Conservation (phyloP, 2,888 invertebrate genomes). For the Brenthis hecate region DNA sequence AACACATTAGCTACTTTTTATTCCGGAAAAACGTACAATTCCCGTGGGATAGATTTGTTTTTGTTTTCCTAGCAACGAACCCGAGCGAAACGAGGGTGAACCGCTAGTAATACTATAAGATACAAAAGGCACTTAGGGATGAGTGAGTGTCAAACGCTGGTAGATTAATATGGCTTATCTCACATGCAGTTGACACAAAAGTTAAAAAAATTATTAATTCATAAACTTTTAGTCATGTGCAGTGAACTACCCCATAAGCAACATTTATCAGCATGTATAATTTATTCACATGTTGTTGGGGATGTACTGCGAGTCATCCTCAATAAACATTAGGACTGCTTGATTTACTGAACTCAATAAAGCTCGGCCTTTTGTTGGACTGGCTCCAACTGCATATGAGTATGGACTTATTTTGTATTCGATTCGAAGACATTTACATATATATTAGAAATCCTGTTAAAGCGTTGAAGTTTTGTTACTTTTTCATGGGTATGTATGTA, state of each 20-base stretch:
- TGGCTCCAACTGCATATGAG: slow-evolving; percentile 27
- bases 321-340: slow-evolving; percentile 27
- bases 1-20: too few species aligned
- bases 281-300: slow-evolving; percentile 12
- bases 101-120: too few species aligned
- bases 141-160: too few species aligned
- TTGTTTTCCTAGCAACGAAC: too few species aligned
- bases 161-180: too few species aligned
- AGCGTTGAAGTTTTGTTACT: neutral
- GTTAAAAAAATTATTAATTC: too few species aligned
- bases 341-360: slow-evolving; percentile 21
- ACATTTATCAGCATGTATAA: slow-evolving; percentile 5
- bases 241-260: neutral
- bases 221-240: neutral
- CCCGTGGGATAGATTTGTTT: too few species aligned
- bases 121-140: too few species aligned
- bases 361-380: slow-evolving; percentile 30
- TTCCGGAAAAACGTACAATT: too few species aligned
- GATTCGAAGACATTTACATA: too few species aligned
- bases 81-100: too few species aligned
- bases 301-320: slow-evolving; percentile 24
- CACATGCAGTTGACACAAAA: too few species aligned
- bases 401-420: slow-evolving; percentile 9
- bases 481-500: neutral
- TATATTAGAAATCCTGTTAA: neutral